Percentiles rank a stretch among this genome's conserved stretches.
These are phyloP conservation scores for Mayetiola destructor DNA, from an alignment of 2,888 invertebrate genomes.

Conservation along the genomic window DNA sequence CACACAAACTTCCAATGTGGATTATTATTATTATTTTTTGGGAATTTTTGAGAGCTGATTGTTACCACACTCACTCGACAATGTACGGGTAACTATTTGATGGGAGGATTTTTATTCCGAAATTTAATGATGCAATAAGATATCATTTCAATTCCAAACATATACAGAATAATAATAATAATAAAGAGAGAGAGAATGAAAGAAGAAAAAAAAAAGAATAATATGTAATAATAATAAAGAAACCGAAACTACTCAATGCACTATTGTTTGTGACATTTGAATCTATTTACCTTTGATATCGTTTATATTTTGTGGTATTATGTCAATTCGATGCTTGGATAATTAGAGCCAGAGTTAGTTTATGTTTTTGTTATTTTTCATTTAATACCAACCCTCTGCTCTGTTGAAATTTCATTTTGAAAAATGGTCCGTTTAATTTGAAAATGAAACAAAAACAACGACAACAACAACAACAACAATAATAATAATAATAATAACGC, in stretches of 20 bases:
- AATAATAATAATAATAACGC: too few relatives aligned
- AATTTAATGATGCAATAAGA: conserved; percentile 3
- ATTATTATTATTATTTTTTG: too few relatives aligned
- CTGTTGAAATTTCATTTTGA: not conserved
- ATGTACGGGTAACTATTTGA: too few relatives aligned
- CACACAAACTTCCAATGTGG: too few relatives aligned
- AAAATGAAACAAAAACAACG: not conserved
- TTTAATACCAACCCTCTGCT: conserved; percentile 5
- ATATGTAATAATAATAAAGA: too few relatives aligned
- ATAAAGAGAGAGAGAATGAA: too few relatives aligned
- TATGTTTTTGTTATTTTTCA: conserved; percentile 9
- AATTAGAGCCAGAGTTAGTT: not conserved
- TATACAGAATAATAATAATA: too few relatives aligned
- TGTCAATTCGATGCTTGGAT: not conserved
- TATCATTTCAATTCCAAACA: not conserved
- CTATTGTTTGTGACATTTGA: not conserved
- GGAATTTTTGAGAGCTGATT: too few relatives aligned
- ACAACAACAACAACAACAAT: not conserved
- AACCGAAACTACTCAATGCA: not conserved
- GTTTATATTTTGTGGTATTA: too few relatives aligned
- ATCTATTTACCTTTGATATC: not conserved
- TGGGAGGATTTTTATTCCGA: too few relatives aligned
- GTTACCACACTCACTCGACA: too few relatives aligned
- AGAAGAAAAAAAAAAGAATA: too few relatives aligned
- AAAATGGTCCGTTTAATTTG: not conserved